Conservation (phyloP, 2,113 vertebrate genomes). For the Pseudorhombus dupliciocellatus region DNA sequence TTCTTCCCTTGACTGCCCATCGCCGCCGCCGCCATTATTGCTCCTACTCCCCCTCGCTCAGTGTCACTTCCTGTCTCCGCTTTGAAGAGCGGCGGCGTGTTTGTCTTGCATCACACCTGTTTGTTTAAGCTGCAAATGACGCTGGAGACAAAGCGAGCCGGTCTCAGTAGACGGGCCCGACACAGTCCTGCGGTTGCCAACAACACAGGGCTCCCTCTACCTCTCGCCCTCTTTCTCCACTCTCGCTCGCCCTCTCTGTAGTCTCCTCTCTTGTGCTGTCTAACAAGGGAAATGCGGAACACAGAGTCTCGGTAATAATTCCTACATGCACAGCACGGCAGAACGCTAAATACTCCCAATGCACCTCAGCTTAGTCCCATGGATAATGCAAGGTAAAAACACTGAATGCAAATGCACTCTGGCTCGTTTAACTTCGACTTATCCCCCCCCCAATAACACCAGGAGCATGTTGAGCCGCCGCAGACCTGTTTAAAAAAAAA, state of each 20-base stretch:
- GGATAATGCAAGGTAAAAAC: conserved; percentile 66
- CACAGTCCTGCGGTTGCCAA: conserved; percentile 69
- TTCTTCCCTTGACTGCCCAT: conserved; percentile 54
- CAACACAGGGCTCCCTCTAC: conserved; percentile 71
- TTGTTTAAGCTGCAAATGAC: conserved; percentile 82
- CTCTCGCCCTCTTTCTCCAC: conserved; percentile 43
- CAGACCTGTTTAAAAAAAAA: conserved; percentile 17
- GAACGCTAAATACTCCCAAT: conserved; percentile 69
- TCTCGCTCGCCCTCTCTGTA: conserved; percentile 28
- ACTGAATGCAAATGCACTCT: conserved; percentile 43
- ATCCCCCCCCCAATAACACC: conserved; percentile 53
- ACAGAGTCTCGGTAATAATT: conserved; percentile 64
- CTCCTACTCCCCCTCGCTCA: conserved; percentile 42
- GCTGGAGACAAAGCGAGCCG: conserved; percentile 69
- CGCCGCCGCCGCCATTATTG: conserved; percentile 58
- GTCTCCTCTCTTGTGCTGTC: conserved; percentile 27
- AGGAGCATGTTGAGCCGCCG: conserved; percentile 24
- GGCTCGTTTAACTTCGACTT: conserved; percentile 54
- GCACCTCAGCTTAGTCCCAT: conserved; percentile 59
- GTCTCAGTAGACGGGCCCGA: conserved; percentile 68
- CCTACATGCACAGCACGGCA: conserved; percentile 68
- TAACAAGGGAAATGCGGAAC: conserved; percentile 61
- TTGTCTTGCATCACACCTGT: conserved; percentile 83
- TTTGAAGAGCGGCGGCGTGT: conserved; percentile 74
- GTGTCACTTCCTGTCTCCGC: conserved; percentile 58